These are phyloP conservation scores for Sturnus vulgaris DNA, from an alignment of 2,113 vertebrate genomes.

Conservation along the genomic window DNA sequence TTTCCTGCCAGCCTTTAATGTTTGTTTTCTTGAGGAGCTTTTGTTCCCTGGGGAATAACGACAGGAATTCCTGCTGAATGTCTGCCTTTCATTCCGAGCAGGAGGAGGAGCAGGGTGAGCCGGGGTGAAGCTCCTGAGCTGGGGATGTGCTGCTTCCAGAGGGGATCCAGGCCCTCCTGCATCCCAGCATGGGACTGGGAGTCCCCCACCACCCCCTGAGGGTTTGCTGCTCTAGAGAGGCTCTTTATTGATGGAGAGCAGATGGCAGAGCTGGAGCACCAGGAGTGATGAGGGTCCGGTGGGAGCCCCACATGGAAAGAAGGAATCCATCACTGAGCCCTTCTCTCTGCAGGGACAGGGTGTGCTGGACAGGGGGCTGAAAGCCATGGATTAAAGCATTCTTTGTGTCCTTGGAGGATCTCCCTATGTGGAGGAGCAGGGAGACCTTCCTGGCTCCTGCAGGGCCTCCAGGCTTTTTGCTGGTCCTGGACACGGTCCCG, in stretches of 20 bases:
- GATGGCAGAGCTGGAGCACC: not conserved
- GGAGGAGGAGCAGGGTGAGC: not conserved
- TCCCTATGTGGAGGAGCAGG: not conserved
- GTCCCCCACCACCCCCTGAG: not conserved
- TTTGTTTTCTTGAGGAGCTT: not conserved
- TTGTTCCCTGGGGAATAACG: not conserved
- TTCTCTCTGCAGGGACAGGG: not conserved
- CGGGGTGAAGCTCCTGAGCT: not conserved
- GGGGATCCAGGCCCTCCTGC: not conserved
- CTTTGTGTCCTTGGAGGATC: not conserved
- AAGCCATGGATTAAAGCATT: not conserved
- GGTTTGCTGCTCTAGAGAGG: not conserved
- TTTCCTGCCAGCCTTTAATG: not conserved
- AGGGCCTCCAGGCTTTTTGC: not conserved
- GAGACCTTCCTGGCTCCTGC: not conserved
- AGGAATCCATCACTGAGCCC: not conserved
- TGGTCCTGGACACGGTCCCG: rapidly evolving
- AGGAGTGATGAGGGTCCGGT: rapidly evolving
- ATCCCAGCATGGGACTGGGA: not conserved
- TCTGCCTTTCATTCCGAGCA: not conserved
- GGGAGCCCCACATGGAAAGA: not conserved
- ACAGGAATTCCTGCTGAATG: not conserved
- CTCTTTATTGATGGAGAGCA: not conserved
- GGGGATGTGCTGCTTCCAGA: rapidly evolving
- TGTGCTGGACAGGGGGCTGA: not conserved